Percentiles rank a stretch among this genome's conserved stretches.
These are phyloP conservation scores for Noctua pronuba DNA, from an alignment of 2,888 invertebrate genomes.

Conservation along the genomic window DNA sequence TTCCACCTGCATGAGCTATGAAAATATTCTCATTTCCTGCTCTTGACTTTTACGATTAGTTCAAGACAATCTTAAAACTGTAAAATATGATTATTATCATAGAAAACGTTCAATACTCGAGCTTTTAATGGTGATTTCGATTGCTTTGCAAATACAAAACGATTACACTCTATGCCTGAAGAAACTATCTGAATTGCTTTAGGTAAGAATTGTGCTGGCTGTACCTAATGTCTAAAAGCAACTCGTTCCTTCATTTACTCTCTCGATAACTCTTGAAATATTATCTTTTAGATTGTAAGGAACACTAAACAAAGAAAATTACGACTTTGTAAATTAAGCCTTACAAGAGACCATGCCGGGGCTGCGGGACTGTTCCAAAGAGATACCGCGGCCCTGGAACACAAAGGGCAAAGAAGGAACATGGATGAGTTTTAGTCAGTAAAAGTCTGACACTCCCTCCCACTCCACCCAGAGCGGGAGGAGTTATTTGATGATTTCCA, in stretches of 20 bases:
- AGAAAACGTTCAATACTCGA: slow-evolving; percentile 21
- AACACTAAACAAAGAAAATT: no score
- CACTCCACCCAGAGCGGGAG: no score
- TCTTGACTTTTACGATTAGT: slow-evolving; percentile 38
- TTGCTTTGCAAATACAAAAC: slow-evolving; percentile 13
- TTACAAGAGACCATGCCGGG: no score
- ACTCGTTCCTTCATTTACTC: neutral
- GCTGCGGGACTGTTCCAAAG: no score
- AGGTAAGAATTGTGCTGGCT: neutral
- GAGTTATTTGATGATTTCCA: no score
- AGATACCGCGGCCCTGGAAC: no score
- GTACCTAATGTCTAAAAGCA: neutral
- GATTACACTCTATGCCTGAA: slow-evolving; percentile 17
- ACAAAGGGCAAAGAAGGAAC: no score
- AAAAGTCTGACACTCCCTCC: no score
- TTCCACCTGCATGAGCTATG: slow-evolving; percentile 5
- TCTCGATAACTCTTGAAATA: neutral
- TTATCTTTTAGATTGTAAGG: neutral
- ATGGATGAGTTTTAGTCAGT: no score
- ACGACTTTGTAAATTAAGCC: neutral
- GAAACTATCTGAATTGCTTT: slow-evolving; percentile 33
- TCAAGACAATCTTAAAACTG: slow-evolving; percentile 7
- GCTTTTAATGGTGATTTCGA: slow-evolving; percentile 38
- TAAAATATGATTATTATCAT: slow-evolving; percentile 42
- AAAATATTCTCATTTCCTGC: slow-evolving; percentile 44